phyloP scores from a whole-genome alignment of 2,888 invertebrate genomes.

The Cryptocephalus moraei region DNA sequence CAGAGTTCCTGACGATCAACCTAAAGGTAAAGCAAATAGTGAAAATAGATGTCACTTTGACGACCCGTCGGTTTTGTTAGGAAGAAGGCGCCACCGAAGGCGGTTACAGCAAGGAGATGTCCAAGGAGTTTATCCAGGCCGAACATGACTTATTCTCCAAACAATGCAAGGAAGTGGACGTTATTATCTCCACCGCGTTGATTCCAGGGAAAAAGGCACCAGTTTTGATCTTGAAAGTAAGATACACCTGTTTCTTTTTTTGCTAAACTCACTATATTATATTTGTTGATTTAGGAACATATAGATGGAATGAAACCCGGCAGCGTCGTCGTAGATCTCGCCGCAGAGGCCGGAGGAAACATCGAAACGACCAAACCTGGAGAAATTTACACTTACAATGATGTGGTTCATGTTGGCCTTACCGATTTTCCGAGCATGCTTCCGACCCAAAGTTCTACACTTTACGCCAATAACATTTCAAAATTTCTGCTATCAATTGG shows the following conservation, averaged over 20 bases:
- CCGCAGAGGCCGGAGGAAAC: conserved; percentile 83
- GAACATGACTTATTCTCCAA: conserved; percentile 80
- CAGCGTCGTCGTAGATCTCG: conserved; percentile 81
- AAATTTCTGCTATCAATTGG: conserved; percentile 77
- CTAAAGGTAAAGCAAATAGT: conserved; percentile 47
- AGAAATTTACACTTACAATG: conserved; percentile 61
- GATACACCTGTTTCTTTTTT: not conserved
- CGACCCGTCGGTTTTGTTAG: conserved; percentile 29
- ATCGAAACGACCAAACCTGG: conserved; percentile 73
- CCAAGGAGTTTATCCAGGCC: conserved; percentile 73
- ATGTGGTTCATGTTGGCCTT: conserved; percentile 74
- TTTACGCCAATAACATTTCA: conserved; percentile 86
- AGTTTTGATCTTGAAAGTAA: conserved; percentile 64
- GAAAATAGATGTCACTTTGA: not conserved
- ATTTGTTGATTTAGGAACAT: conserved; percentile 51
- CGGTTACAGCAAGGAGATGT: conserved; percentile 81
- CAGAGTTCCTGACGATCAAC: conserved; percentile 73
- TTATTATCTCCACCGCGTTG: conserved; percentile 81
- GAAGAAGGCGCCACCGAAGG: conserved; percentile 64
- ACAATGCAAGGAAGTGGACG: conserved; percentile 75
- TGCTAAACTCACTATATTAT: not conserved
- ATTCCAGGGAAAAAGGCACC: conserved; percentile 84
- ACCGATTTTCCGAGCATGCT: conserved; percentile 77
- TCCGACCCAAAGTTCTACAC: conserved; percentile 75
- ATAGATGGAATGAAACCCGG: conserved; percentile 76